Percentiles rank a stretch among this genome's conserved stretches.
Evolutionary conservation across 1,140 invertebrate genomes (phyloP).

Genomic region (Caenorhabditis remanei): DNA sequence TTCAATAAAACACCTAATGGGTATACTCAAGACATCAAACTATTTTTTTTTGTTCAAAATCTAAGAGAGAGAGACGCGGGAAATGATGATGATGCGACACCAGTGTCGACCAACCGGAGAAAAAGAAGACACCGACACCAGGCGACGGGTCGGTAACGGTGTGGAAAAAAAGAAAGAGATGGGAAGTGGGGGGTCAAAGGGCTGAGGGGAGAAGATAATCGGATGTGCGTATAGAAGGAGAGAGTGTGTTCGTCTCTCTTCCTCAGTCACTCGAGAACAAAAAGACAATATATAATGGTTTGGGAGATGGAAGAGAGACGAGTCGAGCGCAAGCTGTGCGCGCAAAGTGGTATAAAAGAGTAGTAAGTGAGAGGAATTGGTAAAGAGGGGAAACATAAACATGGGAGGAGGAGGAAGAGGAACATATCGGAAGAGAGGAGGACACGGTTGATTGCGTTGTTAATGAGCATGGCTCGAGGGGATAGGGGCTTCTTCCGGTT

Average conservation of each 20-base stretch:
- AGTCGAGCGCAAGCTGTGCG: conserved; percentile 19
- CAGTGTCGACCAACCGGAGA: neutral
- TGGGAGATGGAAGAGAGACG: neutral
- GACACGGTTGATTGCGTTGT: conserved; percentile 30
- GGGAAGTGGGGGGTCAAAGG: neutral
- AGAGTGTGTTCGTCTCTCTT: conserved; percentile 8
- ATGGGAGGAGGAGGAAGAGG: neutral
- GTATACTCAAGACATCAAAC: too few relatives aligned
- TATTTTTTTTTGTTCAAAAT: too few relatives aligned
- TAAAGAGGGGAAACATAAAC: conserved; percentile 45
- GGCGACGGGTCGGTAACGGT: neutral
- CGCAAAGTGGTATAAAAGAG: neutral
- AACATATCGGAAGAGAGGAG: neutral
- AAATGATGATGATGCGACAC: neutral
- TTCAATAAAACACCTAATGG: too few relatives aligned
- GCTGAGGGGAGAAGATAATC: conserved; percentile 12
- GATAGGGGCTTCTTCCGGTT: neutral
- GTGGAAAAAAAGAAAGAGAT: neutral
- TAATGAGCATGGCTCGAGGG: neutral
- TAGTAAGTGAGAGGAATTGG: conserved; percentile 22
- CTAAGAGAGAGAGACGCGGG: neutral
- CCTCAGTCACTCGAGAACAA: conserved; percentile 13
- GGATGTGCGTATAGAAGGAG: conserved; percentile 30
- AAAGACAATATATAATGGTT: conserved; percentile 49
- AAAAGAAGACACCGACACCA: too few relatives aligned